These are phyloP conservation scores for Cardiocondyla obscurior DNA, from an alignment of 1,140 invertebrate genomes.

Conservation along the genomic window DNA sequence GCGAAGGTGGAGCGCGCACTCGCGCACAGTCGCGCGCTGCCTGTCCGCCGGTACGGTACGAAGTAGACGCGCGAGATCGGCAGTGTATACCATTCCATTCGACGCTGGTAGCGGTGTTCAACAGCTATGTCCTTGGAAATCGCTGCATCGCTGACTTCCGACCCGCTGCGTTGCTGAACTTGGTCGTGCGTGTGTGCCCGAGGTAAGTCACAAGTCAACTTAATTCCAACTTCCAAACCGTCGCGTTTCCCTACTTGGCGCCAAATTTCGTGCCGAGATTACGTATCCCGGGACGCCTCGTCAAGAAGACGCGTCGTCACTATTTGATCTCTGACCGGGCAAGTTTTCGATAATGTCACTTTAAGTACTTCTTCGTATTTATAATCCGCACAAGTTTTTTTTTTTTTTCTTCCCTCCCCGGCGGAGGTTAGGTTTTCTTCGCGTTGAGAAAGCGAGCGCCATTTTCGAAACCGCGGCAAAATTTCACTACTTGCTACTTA, in stretches of 20 bases:
- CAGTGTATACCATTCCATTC: not conserved
- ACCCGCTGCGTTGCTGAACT: slow-evolving; percentile 26
- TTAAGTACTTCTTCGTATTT: slow-evolving; percentile 22
- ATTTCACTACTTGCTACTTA: no score
- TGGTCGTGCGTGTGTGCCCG: slow-evolving; percentile 63
- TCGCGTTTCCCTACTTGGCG: not conserved
- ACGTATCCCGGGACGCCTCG: not conserved
- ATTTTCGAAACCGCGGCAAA: slow-evolving; percentile 21
- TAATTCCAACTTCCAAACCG: not conserved
- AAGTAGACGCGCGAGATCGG: slow-evolving; percentile 52
- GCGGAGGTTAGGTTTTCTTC: not conserved
- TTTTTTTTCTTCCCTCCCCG: no score
- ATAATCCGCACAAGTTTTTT: slow-evolving; percentile 12
- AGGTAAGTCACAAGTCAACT: slow-evolving; percentile 60
- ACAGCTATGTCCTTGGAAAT: slow-evolving; percentile 67
- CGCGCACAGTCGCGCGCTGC: slow-evolving; percentile 72
- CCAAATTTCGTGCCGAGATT: not conserved
- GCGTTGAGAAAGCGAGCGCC: not conserved
- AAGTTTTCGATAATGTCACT: not conserved
- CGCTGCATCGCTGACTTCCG: slow-evolving; percentile 38
- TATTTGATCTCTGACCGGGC: not conserved
- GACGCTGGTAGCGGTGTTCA: slow-evolving; percentile 50
- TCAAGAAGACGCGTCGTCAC: not conserved
- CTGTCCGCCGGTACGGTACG: slow-evolving; percentile 50
- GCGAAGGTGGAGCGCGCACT: no score